A percentile compares a stretch with the other conserved stretches of the same genome.
These are phyloP conservation scores for Mamestra configurata DNA, from an alignment of 1,140 invertebrate genomes.

Conservation along the genomic window DNA sequence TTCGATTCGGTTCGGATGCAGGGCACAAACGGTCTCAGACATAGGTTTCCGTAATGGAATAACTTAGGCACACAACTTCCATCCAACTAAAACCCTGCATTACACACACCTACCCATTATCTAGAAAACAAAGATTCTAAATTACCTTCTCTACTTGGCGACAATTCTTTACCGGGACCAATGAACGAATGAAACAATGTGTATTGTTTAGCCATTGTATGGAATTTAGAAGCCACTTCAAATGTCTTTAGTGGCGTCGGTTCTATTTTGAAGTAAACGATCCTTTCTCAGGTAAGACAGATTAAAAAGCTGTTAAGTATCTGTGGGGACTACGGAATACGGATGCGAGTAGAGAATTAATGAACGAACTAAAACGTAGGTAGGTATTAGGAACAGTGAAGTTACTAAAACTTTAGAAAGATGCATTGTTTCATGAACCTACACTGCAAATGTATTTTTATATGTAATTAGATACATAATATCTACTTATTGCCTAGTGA, in stretches of 20 bases:
- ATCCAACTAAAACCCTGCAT: background rate
- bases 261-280: background rate
- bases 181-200: conserved; percentile 19
- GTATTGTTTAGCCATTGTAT: conserved; percentile 1
- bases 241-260: background rate
- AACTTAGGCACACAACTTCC: too few relatives aligned
- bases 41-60: too few relatives aligned
- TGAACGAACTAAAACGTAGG: too few relatives aligned
- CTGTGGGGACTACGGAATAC: background rate
- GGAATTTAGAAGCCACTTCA: conserved; percentile 10
- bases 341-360: too few relatives aligned
- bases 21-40: too few relatives aligned
- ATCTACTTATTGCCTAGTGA: background rate
- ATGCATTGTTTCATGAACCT: too few relatives aligned
- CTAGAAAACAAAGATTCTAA: background rate
- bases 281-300: background rate
- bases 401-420: too few relatives aligned
- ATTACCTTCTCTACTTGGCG: background rate
- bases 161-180: background rate
- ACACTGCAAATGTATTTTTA: background rate
- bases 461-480: background rate
- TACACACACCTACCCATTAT: background rate
- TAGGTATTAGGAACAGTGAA: too few relatives aligned
- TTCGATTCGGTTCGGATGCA: too few relatives aligned
- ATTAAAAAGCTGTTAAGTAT: background rate